These are phyloP conservation scores for Yoshiicerus persimilis DNA, from an alignment of 1,140 invertebrate species.

Conservation along the genomic window DNA sequence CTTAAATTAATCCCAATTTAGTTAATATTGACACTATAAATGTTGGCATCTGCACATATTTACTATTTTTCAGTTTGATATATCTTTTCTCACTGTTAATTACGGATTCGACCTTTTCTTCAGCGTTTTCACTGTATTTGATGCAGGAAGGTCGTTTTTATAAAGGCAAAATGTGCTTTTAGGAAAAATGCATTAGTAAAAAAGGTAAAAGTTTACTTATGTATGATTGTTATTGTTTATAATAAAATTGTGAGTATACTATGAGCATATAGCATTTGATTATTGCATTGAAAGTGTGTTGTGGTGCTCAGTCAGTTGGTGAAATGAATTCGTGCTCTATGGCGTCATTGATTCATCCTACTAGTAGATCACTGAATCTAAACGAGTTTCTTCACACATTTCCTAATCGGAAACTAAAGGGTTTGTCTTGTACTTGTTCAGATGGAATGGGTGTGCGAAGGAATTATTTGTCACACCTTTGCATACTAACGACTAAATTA, in stretches of 20 bases:
- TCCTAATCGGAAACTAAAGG: constrained; percentile 19
- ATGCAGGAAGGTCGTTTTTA: no score
- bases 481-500: constrained; percentile 17
- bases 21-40: no score
- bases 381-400: constrained; percentile 22
- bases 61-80: no score
- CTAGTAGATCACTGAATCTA: constrained; percentile 10
- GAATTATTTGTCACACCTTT: constrained; percentile 22
- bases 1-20: no score
- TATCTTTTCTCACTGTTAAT: no score
- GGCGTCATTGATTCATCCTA: constrained; percentile 14
- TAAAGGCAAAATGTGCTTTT: no score
- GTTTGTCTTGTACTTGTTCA: constrained; percentile 15
- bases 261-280: background rate
- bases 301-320: background rate
- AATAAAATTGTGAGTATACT: no score
- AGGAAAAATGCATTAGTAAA: no score
- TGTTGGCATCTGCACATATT: no score
- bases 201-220: background rate
- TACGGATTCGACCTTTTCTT: no score
- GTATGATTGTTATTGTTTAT: background rate
- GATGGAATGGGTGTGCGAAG: background rate
- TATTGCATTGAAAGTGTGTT: background rate
- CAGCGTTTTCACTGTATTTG: no score
- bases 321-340: background rate